Base-by-base conservation (phyloP, 2,797 vertebrate species). In the Gadopsis marmoratus region DNA sequence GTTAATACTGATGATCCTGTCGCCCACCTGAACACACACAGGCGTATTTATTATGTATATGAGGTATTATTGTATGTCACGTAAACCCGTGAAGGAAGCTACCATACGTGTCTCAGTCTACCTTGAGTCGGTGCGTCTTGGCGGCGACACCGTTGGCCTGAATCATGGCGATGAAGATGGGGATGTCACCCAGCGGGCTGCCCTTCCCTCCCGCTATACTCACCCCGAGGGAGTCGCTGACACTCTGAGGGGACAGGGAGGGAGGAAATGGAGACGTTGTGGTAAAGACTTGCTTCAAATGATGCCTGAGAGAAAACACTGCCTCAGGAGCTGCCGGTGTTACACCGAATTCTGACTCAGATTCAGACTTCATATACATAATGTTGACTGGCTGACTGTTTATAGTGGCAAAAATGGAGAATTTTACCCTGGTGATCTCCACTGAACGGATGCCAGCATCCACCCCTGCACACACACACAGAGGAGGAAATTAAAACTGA, bases 121-220 rank as follows among this genome's bases (percentile, higher is more conserved):
- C 98, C 89, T 97, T 97, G 51, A 99, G 97, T 54, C 86, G 95
- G 37, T 97, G 96, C 1, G 97, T 97, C 2, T 96, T 96, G 19
- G 98, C 98, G 0, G 97, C 97, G 51, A 97, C 95, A 4, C 98
- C 98, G 0, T 94, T 98, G 88, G 97, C 97, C 89, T 99, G 98
- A 87, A 99, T 99, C 98, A 99, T 99, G 35, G 98, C 98, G 2
- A 99, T 96, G 91, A 99, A 99, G 89, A 99, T 96, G 26, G 98
- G 97, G 69, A 96, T 95, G 86, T 99, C 97, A 11, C 98, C 98
- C 76, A 99, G 82, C 0, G 97, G 97, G 86, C 98, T 99, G 60
- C 97, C 98, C 80, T 94, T 97, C 48, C 98, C 98, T 78, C 98
- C 98, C 0, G 98, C 98, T 77, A 99, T 97, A 76, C 97, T 98